These are phyloP conservation scores for Drosophila nigricruria DNA, from an alignment of 2,888 invertebrate genomes.

Conservation along the genomic window DNA sequence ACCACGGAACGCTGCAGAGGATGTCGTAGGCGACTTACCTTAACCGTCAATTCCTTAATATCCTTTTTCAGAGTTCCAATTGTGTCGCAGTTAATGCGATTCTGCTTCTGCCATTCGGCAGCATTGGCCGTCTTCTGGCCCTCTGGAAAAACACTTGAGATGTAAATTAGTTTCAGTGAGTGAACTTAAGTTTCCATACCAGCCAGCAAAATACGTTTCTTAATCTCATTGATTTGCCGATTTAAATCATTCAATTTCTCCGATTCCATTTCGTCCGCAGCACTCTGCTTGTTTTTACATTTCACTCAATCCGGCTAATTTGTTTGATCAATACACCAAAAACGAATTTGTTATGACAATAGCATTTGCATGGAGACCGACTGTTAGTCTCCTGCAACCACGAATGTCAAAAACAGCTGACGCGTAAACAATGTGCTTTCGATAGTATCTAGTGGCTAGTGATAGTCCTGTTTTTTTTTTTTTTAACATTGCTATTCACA, in stretches of 20 bases:
- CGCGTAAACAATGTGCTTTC: not conserved
- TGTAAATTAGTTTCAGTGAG: not conserved
- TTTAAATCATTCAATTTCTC: conserved; percentile 86
- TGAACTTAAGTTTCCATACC: conserved; percentile 86
- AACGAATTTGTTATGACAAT: conserved; percentile 59
- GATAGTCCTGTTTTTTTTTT: not conserved
- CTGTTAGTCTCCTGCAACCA: conserved; percentile 19
- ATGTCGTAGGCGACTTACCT: conserved; percentile 86
- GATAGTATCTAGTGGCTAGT: not conserved
- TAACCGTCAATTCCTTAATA: conserved; percentile 88
- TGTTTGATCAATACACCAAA: conserved; percentile 61
- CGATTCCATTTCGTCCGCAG: conserved; percentile 71
- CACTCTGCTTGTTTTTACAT: not conserved
- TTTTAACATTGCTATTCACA: not conserved
- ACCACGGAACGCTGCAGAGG: conserved; percentile 81
- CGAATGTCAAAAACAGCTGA: not conserved
- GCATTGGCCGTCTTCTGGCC: conserved; percentile 93
- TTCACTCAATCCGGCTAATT: conserved; percentile 11
- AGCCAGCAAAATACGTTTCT: conserved; percentile 94
- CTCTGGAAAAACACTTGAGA: conserved; percentile 86
- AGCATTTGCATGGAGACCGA: conserved; percentile 21
- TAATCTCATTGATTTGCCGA: conserved; percentile 93
- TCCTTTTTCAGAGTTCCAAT: conserved; percentile 91
- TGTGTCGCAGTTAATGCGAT: conserved; percentile 89
- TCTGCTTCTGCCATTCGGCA: conserved; percentile 92